Evolutionary conservation across 2,888 invertebrate species (phyloP).

Genomic region (Nowickia ferox): DNA sequence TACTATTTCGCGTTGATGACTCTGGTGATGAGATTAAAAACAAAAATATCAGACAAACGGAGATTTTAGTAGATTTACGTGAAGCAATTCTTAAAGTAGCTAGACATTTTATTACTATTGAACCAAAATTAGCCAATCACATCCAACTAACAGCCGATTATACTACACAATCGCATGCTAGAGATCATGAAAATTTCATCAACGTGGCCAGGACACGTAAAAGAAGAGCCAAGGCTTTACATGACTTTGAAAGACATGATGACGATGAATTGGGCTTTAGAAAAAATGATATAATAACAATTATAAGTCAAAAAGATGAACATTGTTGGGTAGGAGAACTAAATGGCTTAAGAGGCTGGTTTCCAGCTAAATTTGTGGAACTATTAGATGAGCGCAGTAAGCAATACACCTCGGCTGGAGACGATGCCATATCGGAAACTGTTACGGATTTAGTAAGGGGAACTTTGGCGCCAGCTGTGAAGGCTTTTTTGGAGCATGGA

Average conservation of each 20-base stretch:
- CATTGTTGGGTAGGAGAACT: slow-evolving; percentile 99
- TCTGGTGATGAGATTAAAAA: slow-evolving; percentile 93
- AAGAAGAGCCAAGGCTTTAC: slow-evolving; percentile 95
- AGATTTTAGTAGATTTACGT: slow-evolving; percentile 97
- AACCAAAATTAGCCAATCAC: slow-evolving; percentile 92
- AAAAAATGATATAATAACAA: slow-evolving; percentile 99
- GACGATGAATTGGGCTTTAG: slow-evolving; percentile 99
- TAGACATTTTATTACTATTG: slow-evolving; percentile 96
- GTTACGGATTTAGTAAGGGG: slow-evolving; percentile 98
- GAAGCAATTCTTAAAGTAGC: slow-evolving; percentile 97
- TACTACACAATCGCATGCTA: slow-evolving; percentile 96
- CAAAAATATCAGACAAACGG: slow-evolving; percentile 99
- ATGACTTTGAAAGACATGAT: slow-evolving; percentile 98
- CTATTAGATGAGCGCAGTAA: slow-evolving; percentile 97
- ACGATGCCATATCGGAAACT: slow-evolving; percentile 98
- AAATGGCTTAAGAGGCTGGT: slow-evolving; percentile 97
- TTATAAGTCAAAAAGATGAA: slow-evolving; percentile 98
- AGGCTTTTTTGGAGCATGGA: slow-evolving; percentile 96
- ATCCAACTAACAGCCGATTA: slow-evolving; percentile 95
- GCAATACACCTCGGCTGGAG: slow-evolving; percentile 95
- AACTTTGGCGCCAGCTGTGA: slow-evolving; percentile 95
- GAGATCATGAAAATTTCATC: slow-evolving; percentile 97
- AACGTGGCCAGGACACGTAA: slow-evolving; percentile 94
- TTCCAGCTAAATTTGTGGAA: slow-evolving; percentile 98
- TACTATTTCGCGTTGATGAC: slow-evolving; percentile 90